Evolutionary conservation across 2,888 invertebrate species (phyloP).

Genomic region (Cremastobaeus sp.): DNA sequence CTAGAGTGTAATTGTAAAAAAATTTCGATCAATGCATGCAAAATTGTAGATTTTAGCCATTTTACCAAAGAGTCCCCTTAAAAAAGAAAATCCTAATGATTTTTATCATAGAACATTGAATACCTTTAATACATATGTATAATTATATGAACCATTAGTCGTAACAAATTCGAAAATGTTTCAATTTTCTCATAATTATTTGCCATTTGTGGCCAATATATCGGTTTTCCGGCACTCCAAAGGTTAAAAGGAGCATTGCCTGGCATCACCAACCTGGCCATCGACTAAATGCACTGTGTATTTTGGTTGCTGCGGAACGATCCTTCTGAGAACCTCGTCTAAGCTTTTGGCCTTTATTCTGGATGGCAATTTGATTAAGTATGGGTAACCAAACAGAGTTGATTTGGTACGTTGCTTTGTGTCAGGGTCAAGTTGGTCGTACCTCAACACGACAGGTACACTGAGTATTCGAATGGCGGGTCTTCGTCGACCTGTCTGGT

Average conservation of each 20-base stretch:
- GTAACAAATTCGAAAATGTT: too few relatives aligned
- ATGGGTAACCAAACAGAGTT: slow-evolving; percentile 80
- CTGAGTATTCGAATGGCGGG: slow-evolving; percentile 78
- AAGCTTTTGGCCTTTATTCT: slow-evolving; percentile 79
- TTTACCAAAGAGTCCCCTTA: too few relatives aligned
- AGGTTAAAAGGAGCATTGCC: too few relatives aligned
- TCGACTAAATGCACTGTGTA: slow-evolving; percentile 81
- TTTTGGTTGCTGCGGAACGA: slow-evolving; percentile 78
- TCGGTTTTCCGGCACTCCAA: too few relatives aligned
- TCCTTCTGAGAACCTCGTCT: slow-evolving; percentile 78
- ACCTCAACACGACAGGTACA: slow-evolving; percentile 80
- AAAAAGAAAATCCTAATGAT: too few relatives aligned
- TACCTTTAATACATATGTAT: too few relatives aligned
- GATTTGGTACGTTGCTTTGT: slow-evolving; percentile 71
- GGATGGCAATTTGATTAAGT: slow-evolving; percentile 80
- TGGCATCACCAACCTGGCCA: slow-evolving; percentile 81
- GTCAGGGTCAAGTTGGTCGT: slow-evolving; percentile 78
- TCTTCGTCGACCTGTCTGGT: slow-evolving; percentile 74
- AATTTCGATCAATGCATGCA: too few relatives aligned
- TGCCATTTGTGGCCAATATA: too few relatives aligned
- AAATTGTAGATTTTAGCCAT: too few relatives aligned
- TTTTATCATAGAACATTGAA: too few relatives aligned
- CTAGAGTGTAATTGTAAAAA: too few relatives aligned
- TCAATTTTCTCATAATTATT: neutral
- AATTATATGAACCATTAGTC: too few relatives aligned